Evolutionary conservation across 1,140 invertebrate species (phyloP).

Genomic region (Drosophila ananassae): DNA sequence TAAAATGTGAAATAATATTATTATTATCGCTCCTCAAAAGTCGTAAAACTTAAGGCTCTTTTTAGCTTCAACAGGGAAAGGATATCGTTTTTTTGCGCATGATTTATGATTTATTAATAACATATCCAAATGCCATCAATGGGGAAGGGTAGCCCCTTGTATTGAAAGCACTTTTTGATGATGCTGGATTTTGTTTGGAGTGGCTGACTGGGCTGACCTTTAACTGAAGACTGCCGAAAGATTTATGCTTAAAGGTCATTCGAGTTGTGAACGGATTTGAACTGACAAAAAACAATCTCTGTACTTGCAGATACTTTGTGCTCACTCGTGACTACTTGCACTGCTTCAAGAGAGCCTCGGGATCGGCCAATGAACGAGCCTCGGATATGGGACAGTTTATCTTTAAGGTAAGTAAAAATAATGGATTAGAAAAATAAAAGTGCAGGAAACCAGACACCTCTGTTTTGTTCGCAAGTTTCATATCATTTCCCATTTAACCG

Average conservation of each 20-base stretch:
- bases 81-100: constrained; percentile 50
- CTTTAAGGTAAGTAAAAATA: constrained; percentile 86
- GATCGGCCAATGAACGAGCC: constrained; percentile 85
- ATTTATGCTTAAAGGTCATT: constrained; percentile 42
- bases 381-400: constrained; percentile 90
- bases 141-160: constrained; percentile 14
- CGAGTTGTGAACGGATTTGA: constrained; percentile 15
- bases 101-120: constrained; percentile 77
- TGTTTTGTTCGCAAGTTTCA: not conserved
- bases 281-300: constrained; percentile 16
- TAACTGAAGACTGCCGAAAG: constrained; percentile 40
- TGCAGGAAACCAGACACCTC: not conserved
- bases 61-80: not conserved
- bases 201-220: constrained; percentile 55
- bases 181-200: constrained; percentile 27
- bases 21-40: constrained; percentile 47
- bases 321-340: constrained; percentile 89
- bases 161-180: constrained; percentile 38
- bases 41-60: constrained; percentile 51
- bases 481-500: constrained; percentile 4
- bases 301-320: constrained; percentile 86
- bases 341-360: constrained; percentile 88
- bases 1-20: constrained; percentile 52
- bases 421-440: not conserved
- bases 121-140: constrained; percentile 49